phyloP scores from a whole-genome alignment of 2,797 vertebrate genomes.

The Xenentodon cancila region DNA sequence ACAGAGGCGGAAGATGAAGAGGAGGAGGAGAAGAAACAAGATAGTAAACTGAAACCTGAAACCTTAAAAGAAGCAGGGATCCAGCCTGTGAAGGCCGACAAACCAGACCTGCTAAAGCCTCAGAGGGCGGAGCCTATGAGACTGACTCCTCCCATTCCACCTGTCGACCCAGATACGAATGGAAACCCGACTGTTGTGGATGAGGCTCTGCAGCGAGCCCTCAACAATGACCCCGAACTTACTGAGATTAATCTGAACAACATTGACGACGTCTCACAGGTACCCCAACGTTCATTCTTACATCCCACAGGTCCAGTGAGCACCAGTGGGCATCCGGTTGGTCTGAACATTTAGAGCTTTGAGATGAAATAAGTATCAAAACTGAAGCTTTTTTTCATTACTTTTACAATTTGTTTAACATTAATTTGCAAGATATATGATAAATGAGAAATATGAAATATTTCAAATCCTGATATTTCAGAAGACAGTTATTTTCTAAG shows the following conservation, averaged over 20 bases:
- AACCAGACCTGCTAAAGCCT: conserved; percentile 50
- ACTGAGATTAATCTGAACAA: conserved; percentile 96
- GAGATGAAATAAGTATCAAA: background rate
- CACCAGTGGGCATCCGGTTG: background rate
- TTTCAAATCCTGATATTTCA: no score
- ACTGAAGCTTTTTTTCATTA: no score
- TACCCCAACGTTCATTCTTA: conserved; percentile 19
- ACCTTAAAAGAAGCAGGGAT: conserved; percentile 22
- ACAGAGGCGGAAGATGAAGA: conserved; percentile 61
- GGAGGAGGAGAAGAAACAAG: conserved; percentile 38
- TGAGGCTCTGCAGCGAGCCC: conserved; percentile 88
- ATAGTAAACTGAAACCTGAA: conserved; percentile 48
- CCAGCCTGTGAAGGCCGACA: background rate
- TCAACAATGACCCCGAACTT: conserved; percentile 86
- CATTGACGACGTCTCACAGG: conserved; percentile 87
- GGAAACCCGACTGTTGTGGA: conserved; percentile 94
- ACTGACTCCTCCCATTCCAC: conserved; percentile 72
- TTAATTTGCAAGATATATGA: no score
- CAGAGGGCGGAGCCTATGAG: conserved; percentile 68
- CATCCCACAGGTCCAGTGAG: background rate
- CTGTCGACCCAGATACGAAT: conserved; percentile 56
- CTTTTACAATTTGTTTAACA: no score
- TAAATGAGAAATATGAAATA: no score
- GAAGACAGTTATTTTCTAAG: no score
- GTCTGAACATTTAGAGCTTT: background rate